Evolutionary conservation across 2,113 vertebrate species (phyloP).

Genomic region (Hippocampus guttulatus): DNA sequence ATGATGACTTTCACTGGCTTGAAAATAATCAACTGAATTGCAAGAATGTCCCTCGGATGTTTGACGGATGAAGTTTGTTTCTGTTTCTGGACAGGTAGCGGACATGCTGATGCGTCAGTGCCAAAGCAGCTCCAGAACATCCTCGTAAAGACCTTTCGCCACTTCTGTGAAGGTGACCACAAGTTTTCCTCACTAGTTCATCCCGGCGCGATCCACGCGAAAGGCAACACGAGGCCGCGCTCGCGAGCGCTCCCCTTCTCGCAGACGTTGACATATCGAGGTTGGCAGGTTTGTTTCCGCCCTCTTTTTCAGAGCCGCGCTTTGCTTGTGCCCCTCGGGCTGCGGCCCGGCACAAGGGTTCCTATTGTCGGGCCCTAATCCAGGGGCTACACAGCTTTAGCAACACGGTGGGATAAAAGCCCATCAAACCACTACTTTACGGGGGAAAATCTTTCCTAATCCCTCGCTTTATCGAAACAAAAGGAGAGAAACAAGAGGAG

Average conservation of each 20-base stretch:
- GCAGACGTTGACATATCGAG: slow-evolving; percentile 71
- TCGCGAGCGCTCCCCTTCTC: slow-evolving; percentile 47
- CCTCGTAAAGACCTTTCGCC: background rate
- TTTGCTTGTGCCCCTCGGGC: slow-evolving; percentile 79
- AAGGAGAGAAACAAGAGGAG: slow-evolving; percentile 79
- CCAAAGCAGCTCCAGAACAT: background rate
- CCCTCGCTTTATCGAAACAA: slow-evolving; percentile 98
- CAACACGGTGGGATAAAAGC: slow-evolving; percentile 96
- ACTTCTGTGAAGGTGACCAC: slow-evolving; percentile 18
- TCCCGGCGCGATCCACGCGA: slow-evolving; percentile 29
- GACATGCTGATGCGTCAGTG: background rate
- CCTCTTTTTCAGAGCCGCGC: slow-evolving; percentile 73
- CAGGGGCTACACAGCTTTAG: slow-evolving; percentile 93
- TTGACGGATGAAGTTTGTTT: background rate
- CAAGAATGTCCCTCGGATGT: no score
- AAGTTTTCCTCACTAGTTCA: slow-evolving; percentile 33
- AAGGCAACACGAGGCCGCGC: slow-evolving; percentile 31
- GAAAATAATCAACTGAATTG: no score
- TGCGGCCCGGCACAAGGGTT: slow-evolving; percentile 88
- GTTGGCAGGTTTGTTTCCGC: slow-evolving; percentile 76
- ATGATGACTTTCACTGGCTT: no score
- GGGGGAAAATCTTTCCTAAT: slow-evolving; percentile 97
- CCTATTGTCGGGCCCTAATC: slow-evolving; percentile 92
- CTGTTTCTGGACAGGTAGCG: background rate
- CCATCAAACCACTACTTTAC: slow-evolving; percentile 98